Percentiles rank a stretch among this genome's conserved stretches.
Evolutionary conservation across 53 echinoderm and acorn worm species (phyloP).

Genomic region (Temnopleurus reevesii): DNA sequence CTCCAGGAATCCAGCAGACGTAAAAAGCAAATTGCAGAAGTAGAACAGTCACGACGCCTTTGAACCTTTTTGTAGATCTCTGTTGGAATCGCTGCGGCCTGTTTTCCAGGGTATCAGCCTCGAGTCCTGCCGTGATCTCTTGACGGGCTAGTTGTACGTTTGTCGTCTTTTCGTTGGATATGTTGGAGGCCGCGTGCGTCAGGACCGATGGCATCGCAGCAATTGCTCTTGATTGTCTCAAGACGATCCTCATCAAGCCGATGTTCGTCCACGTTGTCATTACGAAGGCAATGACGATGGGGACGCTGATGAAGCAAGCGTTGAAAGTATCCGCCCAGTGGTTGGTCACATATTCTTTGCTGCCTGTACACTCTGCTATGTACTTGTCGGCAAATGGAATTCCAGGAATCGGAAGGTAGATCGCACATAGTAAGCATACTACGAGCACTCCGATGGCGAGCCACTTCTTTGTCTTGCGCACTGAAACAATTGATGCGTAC

Average conservation of each 20-base stretch:
- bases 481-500: not conserved
- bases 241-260: constrained; percentile 17
- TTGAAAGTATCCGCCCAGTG: not conserved
- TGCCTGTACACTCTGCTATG: constrained; percentile 17
- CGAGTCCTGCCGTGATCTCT: not conserved
- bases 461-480: not conserved
- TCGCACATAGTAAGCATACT: not conserved
- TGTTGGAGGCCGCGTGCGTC: too few species aligned
- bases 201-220: not conserved
- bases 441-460: not conserved
- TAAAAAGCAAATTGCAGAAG: constrained; percentile 28
- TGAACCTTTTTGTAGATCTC: not conserved
- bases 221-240: constrained; percentile 15
- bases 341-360: not conserved
- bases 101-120: not conserved
- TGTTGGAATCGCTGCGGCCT: not conserved
- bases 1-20: constrained; percentile 35
- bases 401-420: constrained; percentile 14
- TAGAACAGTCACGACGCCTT: constrained; percentile 30
- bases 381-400: constrained; percentile 4
- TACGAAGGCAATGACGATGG: not conserved
- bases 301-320: constrained; percentile 29
- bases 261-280: constrained; percentile 21
- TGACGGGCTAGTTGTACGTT: not conserved
- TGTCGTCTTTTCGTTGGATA: not conserved